Conservation (phyloP, 2,797 vertebrate species). For the Cossypha dichroa region DNA sequence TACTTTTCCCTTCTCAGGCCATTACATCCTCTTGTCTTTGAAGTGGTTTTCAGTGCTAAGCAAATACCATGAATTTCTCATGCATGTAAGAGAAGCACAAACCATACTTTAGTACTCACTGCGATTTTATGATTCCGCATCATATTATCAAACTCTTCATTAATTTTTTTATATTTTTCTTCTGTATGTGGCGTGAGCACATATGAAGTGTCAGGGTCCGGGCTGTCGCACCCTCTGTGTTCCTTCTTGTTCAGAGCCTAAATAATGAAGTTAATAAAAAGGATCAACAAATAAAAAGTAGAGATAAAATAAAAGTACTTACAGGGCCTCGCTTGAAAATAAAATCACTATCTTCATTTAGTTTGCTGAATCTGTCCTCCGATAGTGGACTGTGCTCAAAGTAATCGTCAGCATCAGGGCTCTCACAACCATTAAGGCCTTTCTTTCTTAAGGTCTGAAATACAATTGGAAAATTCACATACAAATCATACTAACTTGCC, state of each 20-base stretch:
- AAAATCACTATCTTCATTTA: slow-evolving; percentile 99
- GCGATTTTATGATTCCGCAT: slow-evolving; percentile 99
- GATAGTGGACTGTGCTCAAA: slow-evolving; percentile 99
- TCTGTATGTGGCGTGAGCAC: slow-evolving; percentile 99
- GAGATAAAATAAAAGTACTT: slow-evolving; percentile 93
- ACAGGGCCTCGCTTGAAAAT: slow-evolving; percentile 99
- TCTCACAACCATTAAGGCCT: slow-evolving; percentile 99
- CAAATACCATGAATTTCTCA: slow-evolving; percentile 68
- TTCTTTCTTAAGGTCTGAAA: slow-evolving; percentile 99
- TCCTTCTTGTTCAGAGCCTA: slow-evolving; percentile 99
- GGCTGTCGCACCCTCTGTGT: slow-evolving; percentile 99
- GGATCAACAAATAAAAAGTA: slow-evolving; percentile 97
- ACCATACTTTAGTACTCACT: slow-evolving; percentile 86
- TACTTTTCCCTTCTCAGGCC: neutral
- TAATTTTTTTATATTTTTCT: slow-evolving; percentile 99
- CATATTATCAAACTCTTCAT: slow-evolving; percentile 99
- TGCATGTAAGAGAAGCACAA: slow-evolving; percentile 79
- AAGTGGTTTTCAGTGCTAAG: slow-evolving; percentile 19
- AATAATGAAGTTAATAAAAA: slow-evolving; percentile 99
- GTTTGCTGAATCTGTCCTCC: slow-evolving; percentile 99
- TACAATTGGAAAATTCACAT: slow-evolving; percentile 98
- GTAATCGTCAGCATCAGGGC: slow-evolving; percentile 98
- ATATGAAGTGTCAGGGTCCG: slow-evolving; percentile 99
- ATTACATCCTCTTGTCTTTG: neutral
- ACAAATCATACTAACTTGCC: slow-evolving; percentile 82